A percentile compares a stretch with the other conserved stretches of the same genome.
Conservation (phyloP, 64 coral and sea anemone genomes). For the Dendronephthya gigantea region DNA sequence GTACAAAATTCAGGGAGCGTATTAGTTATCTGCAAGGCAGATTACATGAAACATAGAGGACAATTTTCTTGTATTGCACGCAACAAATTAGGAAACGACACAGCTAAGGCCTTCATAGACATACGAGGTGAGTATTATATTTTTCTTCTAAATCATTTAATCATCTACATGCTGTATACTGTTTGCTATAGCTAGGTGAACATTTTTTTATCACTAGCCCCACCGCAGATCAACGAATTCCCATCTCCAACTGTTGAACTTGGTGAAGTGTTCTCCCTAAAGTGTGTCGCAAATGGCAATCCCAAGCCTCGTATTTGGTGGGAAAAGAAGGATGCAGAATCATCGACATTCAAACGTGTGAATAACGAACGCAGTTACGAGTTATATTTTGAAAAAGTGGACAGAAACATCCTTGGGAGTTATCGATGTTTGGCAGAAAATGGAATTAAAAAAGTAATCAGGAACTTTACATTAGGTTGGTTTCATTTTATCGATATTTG, state of each 20-base stretch:
- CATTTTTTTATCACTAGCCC: neutral
- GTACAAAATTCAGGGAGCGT: neutral
- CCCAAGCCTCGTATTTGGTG: neutral
- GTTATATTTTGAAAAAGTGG: neutral
- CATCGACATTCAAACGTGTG: neutral
- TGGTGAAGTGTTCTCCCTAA: neutral
- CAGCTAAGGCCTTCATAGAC: neutral
- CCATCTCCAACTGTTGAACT: neutral
- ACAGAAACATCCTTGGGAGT: neutral
- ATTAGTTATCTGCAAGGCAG: neutral
- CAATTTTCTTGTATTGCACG: neutral
- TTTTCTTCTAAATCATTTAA: neutral
- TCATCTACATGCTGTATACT: neutral
- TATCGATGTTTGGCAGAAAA: neutral
- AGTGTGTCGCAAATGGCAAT: neutral
- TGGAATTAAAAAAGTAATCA: neutral
- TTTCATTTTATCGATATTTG: neutral
- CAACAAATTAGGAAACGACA: neutral
- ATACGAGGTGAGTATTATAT: neutral
- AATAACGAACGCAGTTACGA: neutral
- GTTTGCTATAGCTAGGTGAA: neutral
- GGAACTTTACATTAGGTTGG: neutral
- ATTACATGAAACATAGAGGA: neutral
- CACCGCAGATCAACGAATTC: neutral
- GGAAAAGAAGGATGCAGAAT: neutral